Evolutionary conservation across 2,113 vertebrate genomes (phyloP).

Genomic region (Phylloscopus whistleri): DNA sequence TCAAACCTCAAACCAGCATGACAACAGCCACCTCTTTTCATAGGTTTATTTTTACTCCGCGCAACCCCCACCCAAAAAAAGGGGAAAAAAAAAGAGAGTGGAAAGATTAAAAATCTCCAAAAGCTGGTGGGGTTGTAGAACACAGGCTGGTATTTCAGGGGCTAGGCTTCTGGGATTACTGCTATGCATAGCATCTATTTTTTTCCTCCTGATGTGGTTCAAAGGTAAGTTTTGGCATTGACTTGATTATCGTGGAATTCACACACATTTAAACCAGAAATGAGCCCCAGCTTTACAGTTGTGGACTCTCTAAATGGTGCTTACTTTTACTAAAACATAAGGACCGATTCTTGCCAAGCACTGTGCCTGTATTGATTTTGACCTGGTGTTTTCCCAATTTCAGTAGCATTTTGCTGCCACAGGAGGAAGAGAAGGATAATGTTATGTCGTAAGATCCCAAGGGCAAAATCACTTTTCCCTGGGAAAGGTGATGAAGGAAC

Average conservation of each 20-base stretch:
- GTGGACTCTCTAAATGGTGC: background rate
- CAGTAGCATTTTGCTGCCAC: background rate
- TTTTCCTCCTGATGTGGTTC: background rate
- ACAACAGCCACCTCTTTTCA: background rate
- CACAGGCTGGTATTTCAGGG: background rate
- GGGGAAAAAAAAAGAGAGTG: background rate
- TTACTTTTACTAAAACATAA: background rate
- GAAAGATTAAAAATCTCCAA: background rate
- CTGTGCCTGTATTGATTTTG: background rate
- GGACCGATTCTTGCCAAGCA: background rate
- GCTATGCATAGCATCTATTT: background rate
- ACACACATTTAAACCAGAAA: background rate
- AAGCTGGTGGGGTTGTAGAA: background rate
- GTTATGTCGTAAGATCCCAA: rapidly evolving
- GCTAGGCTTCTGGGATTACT: background rate
- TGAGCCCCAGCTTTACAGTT: rapidly evolving
- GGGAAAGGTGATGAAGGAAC: background rate
- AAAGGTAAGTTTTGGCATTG: background rate
- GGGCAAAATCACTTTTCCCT: background rate
- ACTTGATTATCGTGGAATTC: background rate
- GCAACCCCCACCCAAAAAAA: rapidly evolving
- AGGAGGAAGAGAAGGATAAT: background rate
- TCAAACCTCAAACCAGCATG: background rate
- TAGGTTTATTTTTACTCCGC: background rate
- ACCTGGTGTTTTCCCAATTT: background rate